phyloP scores from a whole-genome alignment of 2,113 vertebrate genomes.

The Colaptes auratus region DNA sequence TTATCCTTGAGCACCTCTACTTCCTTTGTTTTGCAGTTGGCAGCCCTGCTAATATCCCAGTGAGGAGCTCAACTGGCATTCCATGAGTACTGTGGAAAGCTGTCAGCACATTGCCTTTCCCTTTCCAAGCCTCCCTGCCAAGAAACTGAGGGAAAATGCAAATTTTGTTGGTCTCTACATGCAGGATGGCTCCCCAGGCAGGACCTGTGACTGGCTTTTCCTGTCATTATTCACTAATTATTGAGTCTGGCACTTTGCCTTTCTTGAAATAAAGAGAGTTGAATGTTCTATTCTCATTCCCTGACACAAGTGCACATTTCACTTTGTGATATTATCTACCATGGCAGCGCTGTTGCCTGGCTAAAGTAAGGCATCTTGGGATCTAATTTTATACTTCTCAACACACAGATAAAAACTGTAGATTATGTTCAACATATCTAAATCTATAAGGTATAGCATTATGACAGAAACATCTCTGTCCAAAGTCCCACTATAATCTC shows the following conservation, averaged over 20 bases:
- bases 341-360: not conserved
- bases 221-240: not conserved
- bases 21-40: not conserved
- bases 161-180: not conserved
- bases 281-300: not conserved
- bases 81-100: not conserved
- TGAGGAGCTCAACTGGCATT: not conserved
- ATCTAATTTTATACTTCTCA: slow-evolving; percentile 37
- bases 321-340: not conserved
- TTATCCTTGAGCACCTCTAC: not conserved
- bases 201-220: not conserved
- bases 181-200: not conserved
- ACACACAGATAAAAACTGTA: not conserved
- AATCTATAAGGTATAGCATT: not conserved
- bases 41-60: not conserved
- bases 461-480: slow-evolving; percentile 10
- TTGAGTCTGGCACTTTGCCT: not conserved
- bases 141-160: not conserved
- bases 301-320: not conserved
- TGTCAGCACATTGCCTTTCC: not conserved
- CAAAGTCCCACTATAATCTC: slow-evolving; percentile 18
- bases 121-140: fast-evolving
- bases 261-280: not conserved
- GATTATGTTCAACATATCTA: slow-evolving; percentile 19
- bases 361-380: slow-evolving; percentile 9